Evolutionary conservation across 2,797 vertebrate genomes (phyloP).

Genomic region (Crypturellus tataupa): DNA sequence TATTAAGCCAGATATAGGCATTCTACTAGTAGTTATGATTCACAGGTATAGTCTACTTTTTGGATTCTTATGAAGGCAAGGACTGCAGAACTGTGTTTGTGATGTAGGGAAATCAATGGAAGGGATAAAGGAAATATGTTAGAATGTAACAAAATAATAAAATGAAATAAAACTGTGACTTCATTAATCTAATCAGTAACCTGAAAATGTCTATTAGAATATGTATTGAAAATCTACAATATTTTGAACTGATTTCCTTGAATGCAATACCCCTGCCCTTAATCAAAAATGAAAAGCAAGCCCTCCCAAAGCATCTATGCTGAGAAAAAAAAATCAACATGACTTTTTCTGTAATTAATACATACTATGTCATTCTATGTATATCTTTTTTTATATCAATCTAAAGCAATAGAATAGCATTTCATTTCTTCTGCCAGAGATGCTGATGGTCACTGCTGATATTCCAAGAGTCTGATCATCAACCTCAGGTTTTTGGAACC

Average conservation of each 20-base stretch:
- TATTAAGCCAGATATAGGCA: neutral
- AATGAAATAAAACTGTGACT: neutral
- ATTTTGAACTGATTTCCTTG: neutral
- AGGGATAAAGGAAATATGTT: neutral
- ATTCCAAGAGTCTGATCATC: neutral
- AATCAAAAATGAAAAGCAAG: neutral
- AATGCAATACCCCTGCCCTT: neutral
- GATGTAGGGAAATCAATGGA: neutral
- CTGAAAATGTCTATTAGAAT: neutral
- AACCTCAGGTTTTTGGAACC: neutral
- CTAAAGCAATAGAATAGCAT: neutral
- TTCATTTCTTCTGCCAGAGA: neutral
- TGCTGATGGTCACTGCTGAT: neutral
- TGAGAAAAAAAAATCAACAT: neutral
- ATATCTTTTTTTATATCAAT: neutral
- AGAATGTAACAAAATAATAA: neutral
- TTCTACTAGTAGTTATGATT: neutral
- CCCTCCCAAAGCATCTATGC: accelerated
- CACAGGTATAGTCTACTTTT: accelerated
- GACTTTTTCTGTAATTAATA: neutral
- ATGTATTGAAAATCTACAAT: neutral
- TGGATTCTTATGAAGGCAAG: neutral
- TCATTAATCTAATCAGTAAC: neutral
- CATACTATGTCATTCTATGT: neutral
- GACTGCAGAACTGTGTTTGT: neutral